Conservation (phyloP, 2,888 invertebrate species). For the Plagodis dolabraria region DNA sequence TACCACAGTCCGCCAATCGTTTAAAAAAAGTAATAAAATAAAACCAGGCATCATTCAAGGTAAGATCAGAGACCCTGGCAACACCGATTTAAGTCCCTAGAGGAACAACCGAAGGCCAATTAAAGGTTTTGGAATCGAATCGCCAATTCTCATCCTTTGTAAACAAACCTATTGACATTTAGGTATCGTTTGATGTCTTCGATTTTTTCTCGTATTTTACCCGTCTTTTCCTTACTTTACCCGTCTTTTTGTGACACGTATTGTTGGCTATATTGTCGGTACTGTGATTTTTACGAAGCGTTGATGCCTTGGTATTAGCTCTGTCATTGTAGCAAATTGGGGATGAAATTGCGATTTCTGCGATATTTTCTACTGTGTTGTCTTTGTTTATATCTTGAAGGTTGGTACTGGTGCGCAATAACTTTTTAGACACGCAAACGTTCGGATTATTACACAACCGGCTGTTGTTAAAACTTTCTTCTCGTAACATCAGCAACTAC, state of each 20-base stretch:
- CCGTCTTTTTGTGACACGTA: slow-evolving; percentile 12
- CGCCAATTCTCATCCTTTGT: slow-evolving; percentile 50
- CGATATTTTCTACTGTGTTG: too few species aligned
- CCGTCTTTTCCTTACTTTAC: slow-evolving; percentile 15
- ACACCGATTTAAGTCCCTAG: slow-evolving; percentile 31
- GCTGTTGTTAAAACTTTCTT: too few species aligned
- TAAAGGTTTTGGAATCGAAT: slow-evolving; percentile 80
- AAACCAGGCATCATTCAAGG: background rate
- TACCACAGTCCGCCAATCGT: too few species aligned
- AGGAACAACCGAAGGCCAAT: slow-evolving; percentile 65
- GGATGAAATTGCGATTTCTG: slow-evolving; percentile 2
- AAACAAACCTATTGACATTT: slow-evolving; percentile 70
- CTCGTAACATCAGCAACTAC: too few species aligned
- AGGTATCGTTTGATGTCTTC: slow-evolving; percentile 58
- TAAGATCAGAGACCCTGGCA: slow-evolving; percentile 2
- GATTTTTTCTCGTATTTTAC: slow-evolving; percentile 22
- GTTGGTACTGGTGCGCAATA: too few species aligned
- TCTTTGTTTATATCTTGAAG: too few species aligned
- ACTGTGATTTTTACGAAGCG: slow-evolving; percentile 16
- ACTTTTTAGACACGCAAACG: too few species aligned
- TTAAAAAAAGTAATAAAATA: too few species aligned
- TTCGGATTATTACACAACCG: too few species aligned
- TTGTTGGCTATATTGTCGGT: background rate
- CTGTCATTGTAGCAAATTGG: background rate
- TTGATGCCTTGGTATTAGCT: background rate